Base-by-base conservation (phyloP, 2,113 vertebrate genomes). In the Hirundichthys speculiger region DNA sequence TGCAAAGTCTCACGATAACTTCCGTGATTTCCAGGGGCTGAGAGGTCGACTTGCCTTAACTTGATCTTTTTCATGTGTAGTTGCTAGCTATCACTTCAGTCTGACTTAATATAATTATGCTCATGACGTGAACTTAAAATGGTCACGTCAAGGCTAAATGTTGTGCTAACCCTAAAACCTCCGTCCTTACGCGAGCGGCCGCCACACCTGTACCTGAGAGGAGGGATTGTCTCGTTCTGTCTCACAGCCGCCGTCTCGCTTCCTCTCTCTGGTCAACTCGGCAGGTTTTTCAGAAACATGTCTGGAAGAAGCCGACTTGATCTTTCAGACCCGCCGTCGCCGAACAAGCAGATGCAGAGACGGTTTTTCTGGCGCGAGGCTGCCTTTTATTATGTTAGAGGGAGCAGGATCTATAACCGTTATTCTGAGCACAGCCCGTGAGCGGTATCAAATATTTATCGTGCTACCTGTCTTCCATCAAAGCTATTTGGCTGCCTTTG, bases 371-470 rank as follows among this genome's bases (percentile, higher is more conserved):
- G 49, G 25, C 34, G 34, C 40, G 47, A 62, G 19, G 60, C 13
- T 61, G 5, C 24, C 41, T 64, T 64, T 74, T 82, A 62, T 79
- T 41, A 54, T 73, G 73, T 82, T 51, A 21, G 57, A 38, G 24
- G 46, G 66, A 20, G 47, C 27, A 40, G 41, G 27, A 56, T 66
- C 70, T 49, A 60, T 73, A 63, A 52, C 71, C 73, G 55, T 61
- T 52, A 86, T 87, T 86, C 86, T 85, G 80, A 90, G 89, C 89
- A 86, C 87, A 74, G 19, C 14, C 84, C 79, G 73, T 84, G 87
- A 85, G 84, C 91, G 87, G 65, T 77, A 94, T 95, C 88, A 95
- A 94, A 93, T 94, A 93, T 93, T 93, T 91, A 93, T 91, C 85
- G 45, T 70, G 74, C 41, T 90, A 91, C 82, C 92, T 90, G 89